phyloP scores from a whole-genome alignment of 2,113 vertebrate genomes.

The Solenodon paradoxus region DNA sequence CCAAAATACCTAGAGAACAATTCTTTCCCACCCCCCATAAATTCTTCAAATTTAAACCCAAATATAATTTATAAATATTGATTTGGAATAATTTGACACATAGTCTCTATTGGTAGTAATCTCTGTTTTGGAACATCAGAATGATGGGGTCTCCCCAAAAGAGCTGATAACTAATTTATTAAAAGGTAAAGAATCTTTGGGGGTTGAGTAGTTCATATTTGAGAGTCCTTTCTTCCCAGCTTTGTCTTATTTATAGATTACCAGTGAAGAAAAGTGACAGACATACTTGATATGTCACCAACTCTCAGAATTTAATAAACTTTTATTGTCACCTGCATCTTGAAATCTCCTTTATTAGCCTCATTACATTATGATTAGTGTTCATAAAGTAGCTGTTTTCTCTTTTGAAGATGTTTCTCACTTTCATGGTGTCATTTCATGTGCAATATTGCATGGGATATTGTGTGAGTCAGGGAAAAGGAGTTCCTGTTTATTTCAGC shows the following conservation, averaged over 20 bases:
- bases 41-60: slow-evolving; percentile 10
- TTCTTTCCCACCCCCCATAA: not conserved
- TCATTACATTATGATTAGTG: not conserved
- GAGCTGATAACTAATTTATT: not conserved
- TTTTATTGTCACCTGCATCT: not conserved
- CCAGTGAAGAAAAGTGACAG: not conserved
- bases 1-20: not conserved
- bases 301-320: not conserved
- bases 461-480: not conserved
- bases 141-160: not conserved
- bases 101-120: not conserved
- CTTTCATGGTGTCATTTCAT: not conserved
- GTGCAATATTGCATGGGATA: not conserved
- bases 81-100: not conserved
- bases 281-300: not conserved
- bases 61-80: slow-evolving; percentile 15
- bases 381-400: not conserved
- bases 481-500: not conserved
- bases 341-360: not conserved
- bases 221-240: not conserved
- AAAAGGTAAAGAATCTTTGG: not conserved
- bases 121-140: not conserved
- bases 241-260: not conserved
- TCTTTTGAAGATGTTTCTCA: not conserved
- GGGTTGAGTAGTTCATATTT: not conserved